phyloP scores from a whole-genome alignment of 2,888 invertebrate species.

The Sinentomon sp. region DNA sequence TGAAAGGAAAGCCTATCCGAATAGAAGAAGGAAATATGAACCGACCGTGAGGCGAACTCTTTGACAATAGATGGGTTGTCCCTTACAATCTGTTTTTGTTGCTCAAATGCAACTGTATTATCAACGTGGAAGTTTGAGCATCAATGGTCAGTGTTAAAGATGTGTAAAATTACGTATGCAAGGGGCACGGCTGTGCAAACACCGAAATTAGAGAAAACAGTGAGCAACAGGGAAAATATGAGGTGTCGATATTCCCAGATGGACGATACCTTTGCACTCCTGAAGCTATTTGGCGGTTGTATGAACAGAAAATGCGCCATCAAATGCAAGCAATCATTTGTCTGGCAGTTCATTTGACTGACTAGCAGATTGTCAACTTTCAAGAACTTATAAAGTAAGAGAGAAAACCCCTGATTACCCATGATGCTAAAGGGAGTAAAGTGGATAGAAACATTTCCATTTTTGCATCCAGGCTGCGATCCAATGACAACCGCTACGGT shows the following conservation, averaged over 20 bases:
- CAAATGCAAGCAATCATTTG: conserved; percentile 12
- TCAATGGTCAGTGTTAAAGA: conserved; percentile 17
- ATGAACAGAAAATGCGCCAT: conserved; percentile 15
- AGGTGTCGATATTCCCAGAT: conserved; percentile 13
- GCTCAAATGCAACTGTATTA: conserved; percentile 18
- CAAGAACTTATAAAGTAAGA: conserved; percentile 7
- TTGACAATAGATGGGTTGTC: conserved; percentile 19
- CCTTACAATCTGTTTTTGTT: conserved; percentile 19
- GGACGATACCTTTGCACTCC: conserved; percentile 19
- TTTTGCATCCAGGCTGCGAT: no score
- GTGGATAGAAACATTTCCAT: no score
- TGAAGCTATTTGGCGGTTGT: conserved; percentile 20
- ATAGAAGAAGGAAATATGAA: no score
- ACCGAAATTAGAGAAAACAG: no score
- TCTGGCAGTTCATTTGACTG: conserved; percentile 13
- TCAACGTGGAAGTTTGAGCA: conserved; percentile 19
- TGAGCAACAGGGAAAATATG: no score
- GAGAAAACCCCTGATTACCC: no score
- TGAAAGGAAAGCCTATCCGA: no score
- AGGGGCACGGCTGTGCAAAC: conserved; percentile 15
- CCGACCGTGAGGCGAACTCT: conserved; percentile 6
- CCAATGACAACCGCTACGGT: no score
- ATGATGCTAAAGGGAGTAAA: no score
- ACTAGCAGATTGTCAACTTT: conserved; percentile 13
- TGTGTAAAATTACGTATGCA: conserved; percentile 19